phyloP scores from a whole-genome alignment of 2,797 vertebrate genomes.

The Rhinatrema bivittatum region DNA sequence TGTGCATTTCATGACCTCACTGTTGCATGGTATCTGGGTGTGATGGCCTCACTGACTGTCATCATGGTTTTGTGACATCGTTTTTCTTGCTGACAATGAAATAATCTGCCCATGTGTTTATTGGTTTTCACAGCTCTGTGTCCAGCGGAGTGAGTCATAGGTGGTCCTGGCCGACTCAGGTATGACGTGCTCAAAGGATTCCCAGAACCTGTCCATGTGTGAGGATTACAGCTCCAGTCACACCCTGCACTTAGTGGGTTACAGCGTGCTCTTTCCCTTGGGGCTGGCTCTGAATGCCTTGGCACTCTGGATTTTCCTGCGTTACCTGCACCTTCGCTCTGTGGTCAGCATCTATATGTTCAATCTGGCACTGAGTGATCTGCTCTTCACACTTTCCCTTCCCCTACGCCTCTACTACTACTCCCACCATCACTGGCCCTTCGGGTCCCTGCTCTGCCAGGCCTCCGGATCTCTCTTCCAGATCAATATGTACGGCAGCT shows the following conservation, averaged over 20 bases:
- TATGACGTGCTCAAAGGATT: constrained; percentile 13
- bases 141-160: too few species aligned
- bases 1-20: too few species aligned
- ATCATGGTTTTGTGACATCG: too few species aligned
- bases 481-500: constrained; percentile 70
- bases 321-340: constrained; percentile 47
- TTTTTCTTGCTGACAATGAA: too few species aligned
- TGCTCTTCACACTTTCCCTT: constrained; percentile 59
- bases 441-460: constrained; percentile 48
- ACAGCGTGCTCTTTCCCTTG: constrained; percentile 44
- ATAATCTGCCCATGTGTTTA: too few species aligned
- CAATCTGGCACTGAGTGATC: constrained; percentile 58
- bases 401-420: constrained; percentile 59
- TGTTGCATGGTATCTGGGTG: too few species aligned
- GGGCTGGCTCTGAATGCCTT: constrained; percentile 49
- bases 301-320: constrained; percentile 58
- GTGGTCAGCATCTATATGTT: constrained; percentile 64
- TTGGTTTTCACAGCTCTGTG: too few species aligned
- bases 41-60: too few species aligned
- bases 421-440: constrained; percentile 49
- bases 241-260: constrained; percentile 47
- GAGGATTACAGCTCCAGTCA: constrained; percentile 42
- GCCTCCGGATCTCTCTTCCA: constrained; percentile 61
- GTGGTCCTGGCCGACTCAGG: too few species aligned
- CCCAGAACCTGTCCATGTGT: constrained; percentile 18